A percentile compares a stretch with the other conserved stretches of the same genome.
phyloP scores from a whole-genome alignment of 2,797 vertebrate genomes.

The Salmo trutta region DNA sequence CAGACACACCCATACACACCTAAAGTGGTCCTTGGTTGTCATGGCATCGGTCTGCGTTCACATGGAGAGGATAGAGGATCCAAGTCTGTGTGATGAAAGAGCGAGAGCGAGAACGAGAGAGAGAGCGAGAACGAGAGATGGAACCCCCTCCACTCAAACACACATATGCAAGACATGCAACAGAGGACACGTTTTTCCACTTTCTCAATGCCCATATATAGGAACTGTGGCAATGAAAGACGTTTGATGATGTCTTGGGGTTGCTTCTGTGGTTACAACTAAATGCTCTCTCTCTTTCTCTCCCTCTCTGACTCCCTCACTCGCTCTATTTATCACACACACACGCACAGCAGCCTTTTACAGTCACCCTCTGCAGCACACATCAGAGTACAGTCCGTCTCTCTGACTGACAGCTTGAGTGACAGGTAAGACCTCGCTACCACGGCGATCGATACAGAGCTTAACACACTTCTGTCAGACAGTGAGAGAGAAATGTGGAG shows the following conservation, averaged over 20 bases:
- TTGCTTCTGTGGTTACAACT: not conserved
- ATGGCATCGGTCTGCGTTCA: not conserved
- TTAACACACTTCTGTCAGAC: slow-evolving; percentile 16
- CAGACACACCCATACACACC: slow-evolving; percentile 1
- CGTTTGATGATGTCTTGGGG: not conserved
- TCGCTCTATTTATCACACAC: not conserved
- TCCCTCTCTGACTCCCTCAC: no score
- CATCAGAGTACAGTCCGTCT: not conserved
- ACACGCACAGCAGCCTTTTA: not conserved
- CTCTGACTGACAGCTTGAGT: slow-evolving; percentile 21
- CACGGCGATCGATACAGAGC: slow-evolving; percentile 19
- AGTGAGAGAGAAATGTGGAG: slow-evolving; percentile 1
- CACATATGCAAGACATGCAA: slow-evolving; percentile 3
- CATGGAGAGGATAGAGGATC: not conserved
- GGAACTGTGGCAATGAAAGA: not conserved
- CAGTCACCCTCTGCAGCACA: not conserved
- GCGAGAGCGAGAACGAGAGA: no score
- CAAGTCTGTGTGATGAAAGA: not conserved
- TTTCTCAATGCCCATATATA: not conserved
- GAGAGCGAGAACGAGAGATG: no score
- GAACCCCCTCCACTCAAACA: not conserved
- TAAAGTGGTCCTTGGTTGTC: slow-evolving; percentile 13
- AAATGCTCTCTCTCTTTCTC: no score
- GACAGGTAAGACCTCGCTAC: slow-evolving; percentile 14
- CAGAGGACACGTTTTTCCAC: not conserved